Evolutionary conservation across 2,888 invertebrate species (phyloP).

Genomic region (Rhagium mordax): DNA sequence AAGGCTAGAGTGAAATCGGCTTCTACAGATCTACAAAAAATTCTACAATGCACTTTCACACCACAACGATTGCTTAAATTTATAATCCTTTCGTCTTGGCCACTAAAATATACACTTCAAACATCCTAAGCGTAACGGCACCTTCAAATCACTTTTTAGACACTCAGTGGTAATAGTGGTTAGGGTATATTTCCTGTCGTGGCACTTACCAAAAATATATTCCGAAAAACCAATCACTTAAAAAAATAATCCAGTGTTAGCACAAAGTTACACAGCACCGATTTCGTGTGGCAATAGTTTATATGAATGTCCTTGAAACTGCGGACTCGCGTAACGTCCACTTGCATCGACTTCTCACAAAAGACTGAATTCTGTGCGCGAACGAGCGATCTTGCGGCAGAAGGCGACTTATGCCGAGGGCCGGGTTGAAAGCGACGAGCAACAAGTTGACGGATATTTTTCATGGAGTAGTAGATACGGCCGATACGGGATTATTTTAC

Average conservation of each 20-base stretch:
- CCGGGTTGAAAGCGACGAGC: slow-evolving; percentile 48
- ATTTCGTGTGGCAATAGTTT: slow-evolving; percentile 31
- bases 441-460: slow-evolving; percentile 55
- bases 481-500: slow-evolving; percentile 46
- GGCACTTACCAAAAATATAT: slow-evolving; percentile 27
- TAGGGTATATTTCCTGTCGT: slow-evolving; percentile 11
- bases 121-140: slow-evolving; percentile 10
- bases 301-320: slow-evolving; percentile 48
- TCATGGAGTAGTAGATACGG: slow-evolving; percentile 47
- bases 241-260: slow-evolving; percentile 15
- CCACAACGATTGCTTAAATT: slow-evolving; percentile 32
- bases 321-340: slow-evolving; percentile 45
- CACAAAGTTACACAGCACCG: slow-evolving; percentile 38
- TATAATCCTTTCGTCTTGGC: slow-evolving; percentile 32
- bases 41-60: slow-evolving; percentile 47
- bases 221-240: slow-evolving; percentile 7
- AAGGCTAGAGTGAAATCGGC: slow-evolving; percentile 33
- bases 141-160: slow-evolving; percentile 8
- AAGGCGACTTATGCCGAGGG: slow-evolving; percentile 24
- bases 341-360: slow-evolving; percentile 44
- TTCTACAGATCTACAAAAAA: slow-evolving; percentile 11
- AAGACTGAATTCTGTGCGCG: slow-evolving; percentile 50
- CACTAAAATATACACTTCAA: slow-evolving; percentile 21
- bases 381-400: slow-evolving; percentile 36
- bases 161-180: slow-evolving; percentile 6